Evolutionary conservation across 1,140 invertebrate species (phyloP).

Genomic region (Drosophila dunni): DNA sequence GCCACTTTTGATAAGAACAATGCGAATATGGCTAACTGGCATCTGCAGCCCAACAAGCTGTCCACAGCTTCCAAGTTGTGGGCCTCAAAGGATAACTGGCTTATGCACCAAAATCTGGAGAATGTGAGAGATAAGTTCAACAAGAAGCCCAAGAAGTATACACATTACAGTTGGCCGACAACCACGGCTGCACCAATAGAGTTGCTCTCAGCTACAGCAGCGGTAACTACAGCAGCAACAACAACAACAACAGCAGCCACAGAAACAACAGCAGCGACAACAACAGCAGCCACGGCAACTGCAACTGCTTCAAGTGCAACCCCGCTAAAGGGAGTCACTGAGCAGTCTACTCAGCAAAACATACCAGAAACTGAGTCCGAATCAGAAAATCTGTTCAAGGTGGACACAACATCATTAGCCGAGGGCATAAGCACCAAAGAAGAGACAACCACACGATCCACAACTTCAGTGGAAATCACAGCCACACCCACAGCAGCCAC

Average conservation of each 20-base stretch:
- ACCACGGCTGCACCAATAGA: background rate
- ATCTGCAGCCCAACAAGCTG: conserved; percentile 6
- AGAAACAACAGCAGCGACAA: background rate
- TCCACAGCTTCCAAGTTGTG: conserved; percentile 21
- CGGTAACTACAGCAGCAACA: background rate
- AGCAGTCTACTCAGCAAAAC: conserved; percentile 20
- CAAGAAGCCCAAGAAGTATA: conserved; percentile 42
- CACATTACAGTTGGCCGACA: conserved; percentile 1
- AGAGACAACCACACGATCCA: conserved; percentile 2
- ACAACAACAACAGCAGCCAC: conserved; percentile 2
- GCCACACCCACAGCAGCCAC: background rate
- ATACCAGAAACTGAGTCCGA: conserved; percentile 32
- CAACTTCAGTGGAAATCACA: background rate
- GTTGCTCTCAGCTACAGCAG: background rate
- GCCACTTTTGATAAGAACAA: background rate
- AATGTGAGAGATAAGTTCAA: conserved; percentile 39
- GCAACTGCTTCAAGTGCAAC: background rate
- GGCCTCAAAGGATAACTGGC: conserved; percentile 57
- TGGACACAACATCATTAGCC: conserved; percentile 13
- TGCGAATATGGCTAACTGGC: background rate
- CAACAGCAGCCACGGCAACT: conserved; percentile 4
- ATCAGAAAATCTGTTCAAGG: conserved; percentile 23
- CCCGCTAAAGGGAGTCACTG: conserved; percentile 16
- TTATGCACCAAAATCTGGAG: conserved; percentile 40
- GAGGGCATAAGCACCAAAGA: background rate